Conservation (phyloP, 2,888 invertebrate genomes). For the Temnothorax ravouxi region DNA sequence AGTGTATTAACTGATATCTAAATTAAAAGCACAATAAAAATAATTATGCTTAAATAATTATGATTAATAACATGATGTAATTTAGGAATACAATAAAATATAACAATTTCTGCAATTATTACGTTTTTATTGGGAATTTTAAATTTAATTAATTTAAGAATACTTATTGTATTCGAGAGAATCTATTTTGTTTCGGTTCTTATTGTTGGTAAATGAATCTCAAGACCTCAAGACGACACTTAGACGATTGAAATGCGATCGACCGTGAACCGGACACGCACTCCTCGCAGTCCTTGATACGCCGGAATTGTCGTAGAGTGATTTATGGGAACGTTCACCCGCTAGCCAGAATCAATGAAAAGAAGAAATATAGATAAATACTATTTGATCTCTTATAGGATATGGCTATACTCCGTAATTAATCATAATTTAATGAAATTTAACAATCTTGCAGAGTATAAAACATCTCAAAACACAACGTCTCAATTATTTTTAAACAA, state of each 20-base stretch:
- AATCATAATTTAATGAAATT: slow-evolving; percentile 8
- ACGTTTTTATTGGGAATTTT: background rate
- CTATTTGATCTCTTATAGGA: background rate
- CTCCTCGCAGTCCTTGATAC: slow-evolving; percentile 63
- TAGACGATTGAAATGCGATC: slow-evolving; percentile 41
- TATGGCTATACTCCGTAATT: background rate
- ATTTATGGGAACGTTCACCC: slow-evolving; percentile 66
- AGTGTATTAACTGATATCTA: background rate
- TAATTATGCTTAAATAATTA: background rate
- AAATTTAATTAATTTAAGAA: slow-evolving; percentile 3
- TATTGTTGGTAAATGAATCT: background rate
- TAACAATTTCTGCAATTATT: background rate
- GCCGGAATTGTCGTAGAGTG: slow-evolving; percentile 55
- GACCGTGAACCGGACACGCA: slow-evolving; percentile 61
- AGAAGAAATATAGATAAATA: slow-evolving; percentile 32
- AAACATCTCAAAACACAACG: background rate
- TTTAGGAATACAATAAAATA: background rate
- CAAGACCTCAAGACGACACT: background rate
- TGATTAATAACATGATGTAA: background rate
- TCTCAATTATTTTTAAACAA: background rate
- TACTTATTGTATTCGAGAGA: background rate
- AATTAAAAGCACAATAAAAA: background rate
- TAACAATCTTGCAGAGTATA: background rate
- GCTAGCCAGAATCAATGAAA: slow-evolving; percentile 47
- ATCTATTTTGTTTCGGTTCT: background rate